Conservation (phyloP, 2,888 invertebrate genomes). For the Pheosia gnoma region DNA sequence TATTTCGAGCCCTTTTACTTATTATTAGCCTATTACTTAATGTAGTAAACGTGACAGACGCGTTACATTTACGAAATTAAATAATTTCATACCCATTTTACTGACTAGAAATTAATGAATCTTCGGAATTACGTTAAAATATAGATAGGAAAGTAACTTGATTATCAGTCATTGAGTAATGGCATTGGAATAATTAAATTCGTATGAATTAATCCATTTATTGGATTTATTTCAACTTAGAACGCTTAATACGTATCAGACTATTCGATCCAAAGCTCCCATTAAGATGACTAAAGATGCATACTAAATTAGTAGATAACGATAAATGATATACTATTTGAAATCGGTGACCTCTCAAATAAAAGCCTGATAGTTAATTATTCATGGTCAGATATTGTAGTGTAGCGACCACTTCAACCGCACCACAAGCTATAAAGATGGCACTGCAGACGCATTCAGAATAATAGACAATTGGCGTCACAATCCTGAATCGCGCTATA, state of each 20-base stretch:
- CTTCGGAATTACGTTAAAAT: neutral
- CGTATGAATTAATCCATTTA: neutral
- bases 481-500: too few relatives aligned
- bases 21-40: conserved; percentile 9
- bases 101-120: too few relatives aligned
- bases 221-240: neutral
- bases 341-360: too few relatives aligned
- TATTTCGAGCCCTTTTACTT: conserved; percentile 7
- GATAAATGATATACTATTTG: too few relatives aligned
- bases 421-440: too few relatives aligned
- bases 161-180: neutral
- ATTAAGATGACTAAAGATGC: neutral
- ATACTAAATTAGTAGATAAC: too few relatives aligned
- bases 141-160: neutral
- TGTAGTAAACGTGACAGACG: conserved; percentile 13
- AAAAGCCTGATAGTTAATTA: too few relatives aligned
- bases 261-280: neutral
- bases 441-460: too few relatives aligned
- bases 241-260: neutral
- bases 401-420: too few relatives aligned
- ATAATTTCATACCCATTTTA: neutral
- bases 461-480: too few relatives aligned
- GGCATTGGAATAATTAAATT: neutral
- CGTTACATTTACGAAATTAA: neutral
- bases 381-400: too few relatives aligned